Evolutionary conservation across 2,797 vertebrate species (phyloP).

Genomic region (Alca torda): DNA sequence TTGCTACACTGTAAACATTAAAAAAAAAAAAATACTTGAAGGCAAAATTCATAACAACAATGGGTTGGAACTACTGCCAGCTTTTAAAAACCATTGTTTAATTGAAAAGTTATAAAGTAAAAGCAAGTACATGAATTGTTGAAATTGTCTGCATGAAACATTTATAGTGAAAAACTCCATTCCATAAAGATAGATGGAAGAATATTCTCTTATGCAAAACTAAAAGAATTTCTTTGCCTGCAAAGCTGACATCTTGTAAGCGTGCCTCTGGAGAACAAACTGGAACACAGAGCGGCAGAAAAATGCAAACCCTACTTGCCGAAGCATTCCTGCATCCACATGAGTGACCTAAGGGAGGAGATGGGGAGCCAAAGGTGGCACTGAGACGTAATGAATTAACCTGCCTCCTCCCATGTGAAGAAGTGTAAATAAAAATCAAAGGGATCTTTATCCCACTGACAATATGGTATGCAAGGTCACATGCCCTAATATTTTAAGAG

Average conservation of each 20-base stretch:
- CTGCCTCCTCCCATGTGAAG: slow-evolving; percentile 22
- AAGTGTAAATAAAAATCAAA: slow-evolving; percentile 71
- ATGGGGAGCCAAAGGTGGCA: background rate
- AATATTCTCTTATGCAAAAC: slow-evolving; percentile 55
- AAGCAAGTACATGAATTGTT: slow-evolving; percentile 38
- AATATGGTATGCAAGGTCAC: slow-evolving; percentile 68
- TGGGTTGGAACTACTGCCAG: slow-evolving; percentile 26
- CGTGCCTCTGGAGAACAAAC: background rate
- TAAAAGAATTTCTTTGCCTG: background rate
- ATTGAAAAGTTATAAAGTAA: slow-evolving; percentile 70
- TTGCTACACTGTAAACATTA: background rate
- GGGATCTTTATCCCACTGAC: slow-evolving; percentile 57
- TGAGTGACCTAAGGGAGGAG: slow-evolving; percentile 21
- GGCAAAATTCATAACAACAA: slow-evolving; percentile 29
- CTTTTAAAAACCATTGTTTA: slow-evolving; percentile 56
- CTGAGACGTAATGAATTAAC: slow-evolving; percentile 36
- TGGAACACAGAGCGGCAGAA: background rate
- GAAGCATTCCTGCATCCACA: slow-evolving; percentile 24
- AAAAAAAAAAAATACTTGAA: slow-evolving; percentile 39
- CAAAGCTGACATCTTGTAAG: slow-evolving; percentile 27
- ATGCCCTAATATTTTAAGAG: slow-evolving; percentile 76
- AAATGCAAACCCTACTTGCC: slow-evolving; percentile 5
- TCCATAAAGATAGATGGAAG: slow-evolving; percentile 28
- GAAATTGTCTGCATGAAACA: slow-evolving; percentile 70
- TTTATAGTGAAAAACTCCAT: slow-evolving; percentile 56